Evolutionary conservation across 2,888 invertebrate genomes (phyloP).

Genomic region (Zygaena filipendulae): DNA sequence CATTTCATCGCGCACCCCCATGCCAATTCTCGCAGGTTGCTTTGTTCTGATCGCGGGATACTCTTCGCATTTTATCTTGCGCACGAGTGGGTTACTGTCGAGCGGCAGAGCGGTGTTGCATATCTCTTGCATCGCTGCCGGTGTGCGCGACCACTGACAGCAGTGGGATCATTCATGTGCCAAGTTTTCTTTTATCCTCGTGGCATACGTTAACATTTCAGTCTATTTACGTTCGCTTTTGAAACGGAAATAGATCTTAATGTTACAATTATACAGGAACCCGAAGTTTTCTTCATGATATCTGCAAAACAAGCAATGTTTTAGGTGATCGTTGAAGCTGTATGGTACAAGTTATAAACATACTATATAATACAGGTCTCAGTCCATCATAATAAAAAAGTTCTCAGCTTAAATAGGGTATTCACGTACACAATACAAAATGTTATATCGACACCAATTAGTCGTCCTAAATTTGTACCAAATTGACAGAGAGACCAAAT

Average conservation of each 20-base stretch:
- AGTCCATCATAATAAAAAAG: no score
- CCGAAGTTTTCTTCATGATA: slow-evolving; percentile 27
- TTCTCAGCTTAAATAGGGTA: no score
- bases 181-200: slow-evolving; percentile 40
- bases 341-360: no score
- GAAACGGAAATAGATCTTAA: slow-evolving; percentile 8
- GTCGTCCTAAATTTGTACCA: slow-evolving; percentile 30
- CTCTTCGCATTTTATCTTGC: slow-evolving; percentile 69
- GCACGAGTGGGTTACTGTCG: slow-evolving; percentile 61
- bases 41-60: slow-evolving; percentile 58
- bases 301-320: no score
- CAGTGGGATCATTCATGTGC: slow-evolving; percentile 49
- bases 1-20: slow-evolving; percentile 68
- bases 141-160: slow-evolving; percentile 34
- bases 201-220: slow-evolving; percentile 50
- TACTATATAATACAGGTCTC: no score
- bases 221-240: slow-evolving; percentile 16
- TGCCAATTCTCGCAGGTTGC: slow-evolving; percentile 52
- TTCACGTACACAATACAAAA: no score
- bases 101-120: slow-evolving; percentile 67
- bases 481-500: slow-evolving; percentile 53
- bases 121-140: slow-evolving; percentile 68
- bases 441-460: slow-evolving; percentile 20
- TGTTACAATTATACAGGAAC: slow-evolving; percentile 5
- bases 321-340: no score